These are phyloP conservation scores for Macropis europaea DNA, from an alignment of 2,888 invertebrate species.

Conservation along the genomic window DNA sequence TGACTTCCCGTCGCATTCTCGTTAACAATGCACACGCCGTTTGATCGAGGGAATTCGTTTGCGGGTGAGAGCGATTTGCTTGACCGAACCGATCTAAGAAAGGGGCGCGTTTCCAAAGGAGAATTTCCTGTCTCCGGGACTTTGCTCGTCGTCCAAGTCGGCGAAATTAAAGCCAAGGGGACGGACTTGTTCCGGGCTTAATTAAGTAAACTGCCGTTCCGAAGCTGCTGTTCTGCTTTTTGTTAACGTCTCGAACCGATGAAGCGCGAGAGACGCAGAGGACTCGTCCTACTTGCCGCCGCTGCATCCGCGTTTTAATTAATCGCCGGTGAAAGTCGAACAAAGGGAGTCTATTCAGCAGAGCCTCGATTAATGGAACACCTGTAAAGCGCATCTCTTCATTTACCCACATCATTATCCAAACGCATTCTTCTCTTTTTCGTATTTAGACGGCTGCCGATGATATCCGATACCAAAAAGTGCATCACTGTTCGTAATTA, in stretches of 20 bases:
- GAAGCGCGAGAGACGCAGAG: constrained; percentile 24
- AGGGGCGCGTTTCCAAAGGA: constrained; percentile 21
- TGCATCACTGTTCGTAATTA: too few species aligned
- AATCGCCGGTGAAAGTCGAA: constrained; percentile 6
- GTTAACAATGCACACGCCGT: constrained; percentile 40
- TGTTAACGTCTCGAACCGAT: constrained; percentile 28
- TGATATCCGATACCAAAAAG: too few species aligned
- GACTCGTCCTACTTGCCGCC: constrained; percentile 5
- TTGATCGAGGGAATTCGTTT: constrained; percentile 31
- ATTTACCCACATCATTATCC: too few species aligned
- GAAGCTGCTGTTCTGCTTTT: constrained; percentile 34
- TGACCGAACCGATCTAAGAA: constrained; percentile 53
- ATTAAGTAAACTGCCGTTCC: constrained; percentile 56
- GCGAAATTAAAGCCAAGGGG: constrained; percentile 54
- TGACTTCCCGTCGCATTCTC: not conserved
- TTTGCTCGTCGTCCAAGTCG: constrained; percentile 40
- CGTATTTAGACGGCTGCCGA: too few species aligned
- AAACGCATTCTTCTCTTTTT: too few species aligned
- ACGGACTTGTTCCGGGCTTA: constrained; percentile 45
- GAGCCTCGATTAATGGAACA: constrained; percentile 2
- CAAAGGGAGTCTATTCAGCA: not conserved
- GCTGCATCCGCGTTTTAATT: constrained; percentile 32
- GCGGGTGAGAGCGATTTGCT: constrained; percentile 40
- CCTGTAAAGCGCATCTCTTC: not conserved
- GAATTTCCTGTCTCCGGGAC: constrained; percentile 26